These are phyloP conservation scores for Listronotus oregonensis DNA, from an alignment of 1,140 invertebrate genomes.

Conservation along the genomic window DNA sequence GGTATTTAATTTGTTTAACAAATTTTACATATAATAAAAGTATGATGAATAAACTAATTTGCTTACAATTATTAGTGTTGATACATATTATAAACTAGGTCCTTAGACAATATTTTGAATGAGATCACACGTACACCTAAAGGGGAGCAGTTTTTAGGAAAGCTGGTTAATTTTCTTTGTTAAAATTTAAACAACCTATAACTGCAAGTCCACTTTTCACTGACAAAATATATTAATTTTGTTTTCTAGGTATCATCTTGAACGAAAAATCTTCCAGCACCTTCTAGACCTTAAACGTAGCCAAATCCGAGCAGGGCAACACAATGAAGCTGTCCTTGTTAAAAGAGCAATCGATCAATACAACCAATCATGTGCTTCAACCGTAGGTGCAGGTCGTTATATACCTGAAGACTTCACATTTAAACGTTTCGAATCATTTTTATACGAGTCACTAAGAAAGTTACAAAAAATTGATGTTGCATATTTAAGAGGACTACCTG, in stretches of 20 bases:
- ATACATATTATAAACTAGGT: too few relatives aligned
- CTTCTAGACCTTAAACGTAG: conserved; percentile 89
- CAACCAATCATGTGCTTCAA: conserved; percentile 72
- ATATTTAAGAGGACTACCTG: conserved; percentile 66
- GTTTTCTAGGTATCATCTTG: conserved; percentile 78
- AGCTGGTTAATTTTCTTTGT: too few relatives aligned
- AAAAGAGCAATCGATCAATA: conserved; percentile 84
- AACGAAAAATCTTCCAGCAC: conserved; percentile 93
- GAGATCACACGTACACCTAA: too few relatives aligned
- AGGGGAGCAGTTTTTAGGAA: too few relatives aligned
- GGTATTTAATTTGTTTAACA: too few relatives aligned
- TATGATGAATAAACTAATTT: too few relatives aligned
- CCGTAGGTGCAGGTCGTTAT: conserved; percentile 72
- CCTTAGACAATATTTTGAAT: too few relatives aligned
- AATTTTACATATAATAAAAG: too few relatives aligned
- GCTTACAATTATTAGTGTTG: too few relatives aligned
- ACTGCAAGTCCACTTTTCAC: too few relatives aligned
- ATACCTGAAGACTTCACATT: conserved; percentile 75
- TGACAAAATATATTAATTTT: too few relatives aligned
- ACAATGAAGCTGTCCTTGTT: conserved; percentile 87
- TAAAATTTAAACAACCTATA: too few relatives aligned
- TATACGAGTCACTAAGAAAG: conserved; percentile 85
- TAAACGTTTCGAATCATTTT: conserved; percentile 87
- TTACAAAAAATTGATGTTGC: conserved; percentile 71
- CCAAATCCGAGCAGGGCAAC: conserved; percentile 86